Evolutionary conservation across 2,797 vertebrate genomes (phyloP), one percentile per base, ranked within the genome.

Genomic region (Ctenochaetus hawaiiensis): DNA sequence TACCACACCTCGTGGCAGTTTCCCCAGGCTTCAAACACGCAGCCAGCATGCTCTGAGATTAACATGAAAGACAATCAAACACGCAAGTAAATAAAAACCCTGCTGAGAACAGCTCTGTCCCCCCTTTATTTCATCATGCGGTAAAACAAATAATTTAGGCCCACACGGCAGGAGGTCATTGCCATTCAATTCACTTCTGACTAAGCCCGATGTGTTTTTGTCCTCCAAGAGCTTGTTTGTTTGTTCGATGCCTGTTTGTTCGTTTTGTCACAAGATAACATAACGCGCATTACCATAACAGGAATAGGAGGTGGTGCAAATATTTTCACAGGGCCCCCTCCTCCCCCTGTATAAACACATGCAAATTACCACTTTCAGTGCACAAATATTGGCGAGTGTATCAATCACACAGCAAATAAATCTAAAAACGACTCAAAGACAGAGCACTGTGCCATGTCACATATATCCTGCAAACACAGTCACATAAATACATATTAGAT

Each of bases 241-340:
- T 87, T 87, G 81, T 81, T 72, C 77, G 73, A 75, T 72, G 67
- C 37, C 56, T 84, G 83, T 87, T 90, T 90, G 88, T 81, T 85
- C 67, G 18, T 72, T 87, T 82, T 81, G 82, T 78, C 72, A 80
- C 67, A 83, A 80, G 80, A 90, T 87, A 90, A 89, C 80, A 78
- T 59, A 47, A 64, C 37, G 43, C 67, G 48, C 75, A 74, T 81
- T 81, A 82, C 16, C 79, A 86, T 80, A 75, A 58, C 56, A n/a
- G 63, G 49, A 67, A 81, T 61, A 69, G 82, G 70, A 85, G 79
- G 78, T 39, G 79, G 64, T 68, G 85, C 82, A 90, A 83, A 91
- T 88, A 89, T 88, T 86, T 83, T 80, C 37, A 59, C 60, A 65
- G 76, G 43, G 41, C 59, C 39, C 66, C 64, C 53, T 57, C 57